Evolutionary conservation across 2,113 vertebrate species (phyloP).

Genomic region (Hypomesus transpacificus): DNA sequence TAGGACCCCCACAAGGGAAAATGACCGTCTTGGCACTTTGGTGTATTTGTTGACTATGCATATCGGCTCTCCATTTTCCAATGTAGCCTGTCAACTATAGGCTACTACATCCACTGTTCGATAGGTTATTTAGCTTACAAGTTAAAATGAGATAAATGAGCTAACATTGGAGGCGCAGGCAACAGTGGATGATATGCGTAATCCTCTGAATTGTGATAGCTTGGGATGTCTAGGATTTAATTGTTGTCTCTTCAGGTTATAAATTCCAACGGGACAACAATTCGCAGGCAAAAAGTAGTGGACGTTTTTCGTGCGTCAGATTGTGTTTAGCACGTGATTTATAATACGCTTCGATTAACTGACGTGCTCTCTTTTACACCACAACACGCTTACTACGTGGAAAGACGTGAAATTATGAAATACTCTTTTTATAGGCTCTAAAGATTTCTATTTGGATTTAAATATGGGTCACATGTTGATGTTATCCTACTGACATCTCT

Average conservation of each 20-base stretch:
- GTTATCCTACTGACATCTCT: no score
- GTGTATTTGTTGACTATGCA: slow-evolving; percentile 9
- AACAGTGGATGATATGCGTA: neutral
- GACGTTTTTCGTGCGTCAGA: slow-evolving; percentile 39
- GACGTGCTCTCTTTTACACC: slow-evolving; percentile 18
- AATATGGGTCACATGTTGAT: no score
- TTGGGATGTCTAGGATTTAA: neutral
- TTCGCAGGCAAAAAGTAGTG: slow-evolving; percentile 27
- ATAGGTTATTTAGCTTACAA: no score
- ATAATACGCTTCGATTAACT: slow-evolving; percentile 40
- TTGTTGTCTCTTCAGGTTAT: slow-evolving; percentile 2
- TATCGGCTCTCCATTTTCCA: neutral
- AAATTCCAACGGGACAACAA: slow-evolving; percentile 19
- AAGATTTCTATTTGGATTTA: no score
- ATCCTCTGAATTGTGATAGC: neutral
- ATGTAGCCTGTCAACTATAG: neutral
- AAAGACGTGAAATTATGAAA: no score
- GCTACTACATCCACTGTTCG: no score
- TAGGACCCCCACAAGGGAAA: neutral
- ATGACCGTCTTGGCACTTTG: slow-evolving; percentile 3
- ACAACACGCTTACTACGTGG: neutral
- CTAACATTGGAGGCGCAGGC: neutral
- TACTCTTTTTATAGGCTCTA: no score
- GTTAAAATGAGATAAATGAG: neutral
- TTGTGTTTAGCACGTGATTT: slow-evolving; percentile 56